Evolutionary conservation across 1,140 invertebrate genomes (phyloP).

Genomic region (Cydia pomonella): DNA sequence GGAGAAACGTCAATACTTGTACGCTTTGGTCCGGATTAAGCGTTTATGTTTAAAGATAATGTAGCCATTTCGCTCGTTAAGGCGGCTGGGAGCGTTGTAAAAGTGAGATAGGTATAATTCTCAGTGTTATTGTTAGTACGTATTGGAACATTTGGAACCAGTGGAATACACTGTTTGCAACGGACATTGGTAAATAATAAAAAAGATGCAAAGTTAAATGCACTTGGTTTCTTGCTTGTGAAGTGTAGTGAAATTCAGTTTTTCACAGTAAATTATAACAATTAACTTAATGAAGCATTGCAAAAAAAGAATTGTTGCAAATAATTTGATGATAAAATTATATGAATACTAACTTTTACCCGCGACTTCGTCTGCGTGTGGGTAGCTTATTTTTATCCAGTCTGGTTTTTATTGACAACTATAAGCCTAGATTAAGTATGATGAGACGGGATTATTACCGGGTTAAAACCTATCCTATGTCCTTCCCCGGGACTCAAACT

Average conservation of each 20-base stretch:
- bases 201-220: too few relatives aligned
- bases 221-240: background rate
- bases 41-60: background rate
- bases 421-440: too few relatives aligned
- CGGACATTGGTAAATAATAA: background rate
- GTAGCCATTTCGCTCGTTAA: background rate
- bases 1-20: conserved; percentile 10
- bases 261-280: background rate
- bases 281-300: background rate
- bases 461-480: too few relatives aligned
- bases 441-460: too few relatives aligned
- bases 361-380: too few relatives aligned
- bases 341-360: too few relatives aligned
- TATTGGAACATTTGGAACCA: background rate
- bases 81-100: background rate
- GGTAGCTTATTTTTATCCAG: too few relatives aligned
- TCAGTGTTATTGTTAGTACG: background rate
- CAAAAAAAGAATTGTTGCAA: background rate
- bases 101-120: background rate
- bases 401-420: too few relatives aligned
- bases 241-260: background rate
- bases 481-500: too few relatives aligned
- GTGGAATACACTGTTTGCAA: too few relatives aligned
- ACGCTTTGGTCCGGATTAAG: conserved; percentile 4
- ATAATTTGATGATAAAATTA: background rate